Evolutionary conservation across 1,140 invertebrate species (phyloP).

Genomic region (Drosophila sturtevanti): DNA sequence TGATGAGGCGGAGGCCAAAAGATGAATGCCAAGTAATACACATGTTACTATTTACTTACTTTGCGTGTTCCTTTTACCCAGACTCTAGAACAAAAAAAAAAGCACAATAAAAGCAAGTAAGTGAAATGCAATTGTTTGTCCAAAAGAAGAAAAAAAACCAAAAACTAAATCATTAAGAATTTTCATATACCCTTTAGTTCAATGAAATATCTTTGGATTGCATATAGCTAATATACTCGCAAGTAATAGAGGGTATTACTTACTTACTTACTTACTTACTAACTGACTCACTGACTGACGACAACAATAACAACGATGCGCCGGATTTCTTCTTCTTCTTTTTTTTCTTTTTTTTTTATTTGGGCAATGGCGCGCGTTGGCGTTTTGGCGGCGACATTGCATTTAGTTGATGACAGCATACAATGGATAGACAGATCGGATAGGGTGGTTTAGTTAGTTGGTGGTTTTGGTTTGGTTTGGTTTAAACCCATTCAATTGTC

Average conservation of each 20-base stretch:
- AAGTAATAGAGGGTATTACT: background rate
- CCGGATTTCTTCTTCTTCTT: too few species aligned
- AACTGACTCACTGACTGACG: conserved; percentile 5
- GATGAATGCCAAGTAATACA: conserved; percentile 79
- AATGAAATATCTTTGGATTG: background rate
- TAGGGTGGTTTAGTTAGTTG: too few species aligned
- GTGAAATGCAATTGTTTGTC: conserved; percentile 21
- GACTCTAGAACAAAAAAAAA: conserved; percentile 22
- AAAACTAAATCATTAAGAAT: background rate
- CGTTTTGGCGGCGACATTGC: conserved; percentile 45
- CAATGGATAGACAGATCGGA: conserved; percentile 16
- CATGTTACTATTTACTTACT: conserved; percentile 81
- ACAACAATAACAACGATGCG: conserved; percentile 30
- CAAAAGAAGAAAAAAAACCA: background rate
- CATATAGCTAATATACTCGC: background rate
- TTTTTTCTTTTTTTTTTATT: too few species aligned
- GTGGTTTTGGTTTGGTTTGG: too few species aligned
- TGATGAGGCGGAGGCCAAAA: conserved; percentile 10
- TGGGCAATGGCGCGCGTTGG: conserved; percentile 53
- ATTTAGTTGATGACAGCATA: conserved; percentile 54
- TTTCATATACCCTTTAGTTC: background rate
- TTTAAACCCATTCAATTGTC: conserved; percentile 26
- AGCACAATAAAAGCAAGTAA: conserved; percentile 46
- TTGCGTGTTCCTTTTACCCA: conserved; percentile 52
- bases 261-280: background rate